A percentile compares a stretch with the other conserved stretches of the same genome.
Conservation (phyloP, 2,797 vertebrate genomes). For the Austrolebias charrua region DNA sequence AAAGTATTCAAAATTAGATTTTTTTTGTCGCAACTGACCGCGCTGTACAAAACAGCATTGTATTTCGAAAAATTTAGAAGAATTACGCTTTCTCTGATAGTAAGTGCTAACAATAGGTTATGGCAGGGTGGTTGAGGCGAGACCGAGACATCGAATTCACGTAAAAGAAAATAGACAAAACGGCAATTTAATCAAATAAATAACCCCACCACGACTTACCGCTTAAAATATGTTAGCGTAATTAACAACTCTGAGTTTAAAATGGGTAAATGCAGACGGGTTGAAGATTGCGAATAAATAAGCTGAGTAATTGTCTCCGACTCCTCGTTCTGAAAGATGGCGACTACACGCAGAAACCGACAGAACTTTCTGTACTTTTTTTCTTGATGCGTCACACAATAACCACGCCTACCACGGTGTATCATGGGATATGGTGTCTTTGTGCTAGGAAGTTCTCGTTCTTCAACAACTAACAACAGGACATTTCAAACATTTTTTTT, state of each 20-base stretch:
- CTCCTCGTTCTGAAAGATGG: constrained; percentile 60
- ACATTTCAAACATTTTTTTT: not conserved
- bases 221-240: constrained; percentile 39
- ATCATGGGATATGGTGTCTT: fast-evolving
- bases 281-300: constrained; percentile 16
- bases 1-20: no score
- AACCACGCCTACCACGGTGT: not conserved
- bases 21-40: no score
- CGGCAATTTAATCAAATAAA: not conserved
- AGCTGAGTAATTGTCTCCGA: not conserved
- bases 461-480: not conserved
- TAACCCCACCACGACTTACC: not conserved
- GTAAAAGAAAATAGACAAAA: not conserved
- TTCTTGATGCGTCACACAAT: constrained; percentile 18
- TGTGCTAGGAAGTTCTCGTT: no score
- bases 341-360: constrained; percentile 29
- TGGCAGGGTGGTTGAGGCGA: not conserved
- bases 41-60: not conserved
- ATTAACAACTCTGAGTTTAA: not conserved
- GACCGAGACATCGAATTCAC: not conserved
- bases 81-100: no score
- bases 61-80: no score
- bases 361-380: constrained; percentile 33
- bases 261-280: fast-evolving
- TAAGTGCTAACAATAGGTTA: no score